Conservation (phyloP, 2,888 invertebrate species). For the Drosophila kambysellisi region DNA sequence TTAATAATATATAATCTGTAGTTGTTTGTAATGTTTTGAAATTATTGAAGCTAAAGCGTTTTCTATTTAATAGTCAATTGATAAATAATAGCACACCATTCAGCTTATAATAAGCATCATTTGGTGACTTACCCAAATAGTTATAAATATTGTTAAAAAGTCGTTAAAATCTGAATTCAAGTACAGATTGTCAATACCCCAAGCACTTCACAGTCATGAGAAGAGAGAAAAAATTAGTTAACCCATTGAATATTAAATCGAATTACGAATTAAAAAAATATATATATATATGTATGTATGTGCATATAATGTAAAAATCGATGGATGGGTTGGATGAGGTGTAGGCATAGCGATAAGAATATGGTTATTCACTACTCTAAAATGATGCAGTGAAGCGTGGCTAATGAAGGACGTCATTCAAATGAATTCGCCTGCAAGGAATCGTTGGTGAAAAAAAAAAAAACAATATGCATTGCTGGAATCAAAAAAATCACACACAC, state of each 20-base stretch:
- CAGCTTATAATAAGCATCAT: background rate
- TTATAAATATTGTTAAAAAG: background rate
- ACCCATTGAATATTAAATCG: constrained; percentile 32
- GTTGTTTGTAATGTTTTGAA: background rate
- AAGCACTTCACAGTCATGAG: constrained; percentile 3
- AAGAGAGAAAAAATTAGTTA: constrained; percentile 27
- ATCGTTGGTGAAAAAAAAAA: constrained; percentile 27
- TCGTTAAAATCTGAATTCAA: background rate
- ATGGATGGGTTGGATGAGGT: background rate
- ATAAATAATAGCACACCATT: background rate
- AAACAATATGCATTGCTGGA: constrained; percentile 29
- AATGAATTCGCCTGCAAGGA: constrained; percentile 48
- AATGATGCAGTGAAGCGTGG: constrained; percentile 50
- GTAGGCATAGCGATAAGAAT: background rate
- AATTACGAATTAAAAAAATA: constrained; percentile 29
- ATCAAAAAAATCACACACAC: constrained; percentile 6
- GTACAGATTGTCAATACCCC: background rate
- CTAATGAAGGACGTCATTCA: constrained; percentile 52
- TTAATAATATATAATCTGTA: background rate
- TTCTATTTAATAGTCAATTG: background rate
- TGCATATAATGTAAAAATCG: background rate
- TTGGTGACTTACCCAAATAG: background rate
- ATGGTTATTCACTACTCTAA: background rate
- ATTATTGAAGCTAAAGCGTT: background rate
- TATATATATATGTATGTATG: background rate